phyloP scores from a whole-genome alignment of 2,113 vertebrate genomes.

The Rhinoptilus africanus region DNA sequence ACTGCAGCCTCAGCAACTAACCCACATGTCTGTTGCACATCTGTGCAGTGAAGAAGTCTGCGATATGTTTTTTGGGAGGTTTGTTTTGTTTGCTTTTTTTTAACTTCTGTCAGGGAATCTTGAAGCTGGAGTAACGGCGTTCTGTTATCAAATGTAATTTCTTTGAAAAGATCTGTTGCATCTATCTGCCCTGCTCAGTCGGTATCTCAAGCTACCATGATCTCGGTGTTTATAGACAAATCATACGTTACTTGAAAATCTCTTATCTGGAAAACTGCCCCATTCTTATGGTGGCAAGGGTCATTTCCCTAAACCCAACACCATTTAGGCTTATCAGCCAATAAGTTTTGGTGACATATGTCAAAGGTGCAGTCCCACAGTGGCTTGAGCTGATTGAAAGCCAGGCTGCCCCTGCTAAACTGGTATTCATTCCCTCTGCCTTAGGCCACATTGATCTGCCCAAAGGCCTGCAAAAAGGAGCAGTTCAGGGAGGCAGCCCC shows the following conservation, averaged over 20 bases:
- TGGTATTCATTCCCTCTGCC: background rate
- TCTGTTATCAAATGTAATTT: background rate
- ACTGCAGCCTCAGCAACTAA: slow-evolving; percentile 46
- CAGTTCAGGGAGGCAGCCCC: rapidly evolving
- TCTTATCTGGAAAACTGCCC: background rate
- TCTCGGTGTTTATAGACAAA: background rate
- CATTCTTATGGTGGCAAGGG: background rate
- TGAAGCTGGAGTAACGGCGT: background rate
- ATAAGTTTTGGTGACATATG: background rate
- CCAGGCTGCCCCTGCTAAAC: background rate
- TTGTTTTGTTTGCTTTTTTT: background rate
- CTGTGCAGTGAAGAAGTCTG: background rate
- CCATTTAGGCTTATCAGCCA: background rate
- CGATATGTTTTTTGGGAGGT: background rate
- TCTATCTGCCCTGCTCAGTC: background rate
- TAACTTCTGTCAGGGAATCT: background rate
- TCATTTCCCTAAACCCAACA: background rate
- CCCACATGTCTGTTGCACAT: slow-evolving; percentile 36
- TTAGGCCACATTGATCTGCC: background rate
- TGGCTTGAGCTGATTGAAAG: background rate
- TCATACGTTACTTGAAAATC: background rate
- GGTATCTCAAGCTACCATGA: background rate
- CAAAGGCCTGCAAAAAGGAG: background rate
- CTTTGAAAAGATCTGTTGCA: background rate
- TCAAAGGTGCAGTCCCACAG: background rate